Base-by-base conservation (phyloP, 2,113 vertebrate species). In the Megatriorchis doriae region DNA sequence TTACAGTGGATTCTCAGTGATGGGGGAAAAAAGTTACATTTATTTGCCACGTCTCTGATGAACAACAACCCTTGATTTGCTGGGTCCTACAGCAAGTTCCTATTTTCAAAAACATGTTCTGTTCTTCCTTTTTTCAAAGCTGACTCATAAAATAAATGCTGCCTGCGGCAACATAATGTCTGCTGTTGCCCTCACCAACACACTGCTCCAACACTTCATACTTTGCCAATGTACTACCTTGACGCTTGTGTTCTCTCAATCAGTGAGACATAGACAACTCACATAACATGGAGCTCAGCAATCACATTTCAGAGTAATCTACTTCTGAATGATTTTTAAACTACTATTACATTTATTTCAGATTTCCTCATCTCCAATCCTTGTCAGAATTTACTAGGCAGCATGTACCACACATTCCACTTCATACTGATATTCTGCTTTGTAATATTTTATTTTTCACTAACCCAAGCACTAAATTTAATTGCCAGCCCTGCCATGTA, bases 121-220 rank as follows among this genome's bases (percentile, higher is more conserved):
- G 36, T 36, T 67, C 10, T 72, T 43, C 43, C 13, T 58, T 20
- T 36, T 58, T 31, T 31, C 0, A 13, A 45, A 80, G 88, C n/a
- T 66, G 68, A 95, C 84, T 96, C 47, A 80, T 71, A 93, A 55
- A 97, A 81, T 53, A 88, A 90, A 77, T 68, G 40, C 65, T 88
- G 75, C 84, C 70, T 91, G 67, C 29, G 94, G 90, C 92, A 92
- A 66, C 59, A 40, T 21, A 43, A 40, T 8, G 36, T 27, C 62
- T 72, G 61, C 87, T 26, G 86, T 62, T 94, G 66, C 78, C 81
- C 95, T 78, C 92, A 74, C 72, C 56, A 70, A 55, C 63, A 27
- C 40, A 3, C 16, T 38, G 74, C 90, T 96, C 90, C 87, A 90
- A 79, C 82, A 80, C 84, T 72, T 73, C 74, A 10, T 48, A 9